Conservation (phyloP, 2,113 vertebrate species). For the Osmerus mordax region DNA sequence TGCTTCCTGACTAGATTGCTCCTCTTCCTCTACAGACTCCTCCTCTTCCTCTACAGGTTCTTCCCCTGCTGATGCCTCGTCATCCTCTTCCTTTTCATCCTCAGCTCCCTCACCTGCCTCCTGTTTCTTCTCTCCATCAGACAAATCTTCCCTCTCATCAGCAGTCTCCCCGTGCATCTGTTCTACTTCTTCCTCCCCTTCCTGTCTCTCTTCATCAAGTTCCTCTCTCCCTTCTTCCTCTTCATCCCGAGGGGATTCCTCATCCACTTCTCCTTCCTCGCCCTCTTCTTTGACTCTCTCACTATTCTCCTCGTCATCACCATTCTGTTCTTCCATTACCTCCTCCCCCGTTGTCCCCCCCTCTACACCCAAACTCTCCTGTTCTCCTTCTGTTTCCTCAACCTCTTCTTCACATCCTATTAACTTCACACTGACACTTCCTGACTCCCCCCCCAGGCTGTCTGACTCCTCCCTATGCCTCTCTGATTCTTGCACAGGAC, state of each 20-base stretch:
- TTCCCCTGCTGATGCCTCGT: neutral
- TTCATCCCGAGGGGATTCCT: slow-evolving; percentile 8
- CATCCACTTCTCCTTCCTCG: slow-evolving; percentile 5
- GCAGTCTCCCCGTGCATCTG: neutral
- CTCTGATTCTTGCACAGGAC: neutral
- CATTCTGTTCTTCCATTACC: neutral
- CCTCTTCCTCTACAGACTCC: neutral
- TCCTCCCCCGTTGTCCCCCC: slow-evolving; percentile 6
- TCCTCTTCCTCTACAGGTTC: neutral
- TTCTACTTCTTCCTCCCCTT: slow-evolving; percentile 30
- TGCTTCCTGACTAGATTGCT: slow-evolving; percentile 19
- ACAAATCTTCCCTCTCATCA: slow-evolving; percentile 12
- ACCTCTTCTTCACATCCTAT: slow-evolving; percentile 1
- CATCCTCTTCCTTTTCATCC: neutral
- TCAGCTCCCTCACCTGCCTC: neutral
- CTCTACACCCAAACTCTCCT: slow-evolving; percentile 7
- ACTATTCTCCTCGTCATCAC: neutral
- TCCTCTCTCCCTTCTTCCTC: neutral
- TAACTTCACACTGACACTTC: neutral
- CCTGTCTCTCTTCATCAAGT: neutral
- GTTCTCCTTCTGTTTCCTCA: slow-evolving; percentile 9
- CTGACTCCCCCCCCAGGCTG: slow-evolving; percentile 14
- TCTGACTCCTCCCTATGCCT: neutral
- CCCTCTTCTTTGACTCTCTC: slow-evolving; percentile 20
- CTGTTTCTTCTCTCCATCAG: slow-evolving; percentile 34